Evolutionary conservation across 1,140 invertebrate genomes (phyloP), one percentile per base, ranked within the genome.

Genomic region (Microplitis mediator): DNA sequence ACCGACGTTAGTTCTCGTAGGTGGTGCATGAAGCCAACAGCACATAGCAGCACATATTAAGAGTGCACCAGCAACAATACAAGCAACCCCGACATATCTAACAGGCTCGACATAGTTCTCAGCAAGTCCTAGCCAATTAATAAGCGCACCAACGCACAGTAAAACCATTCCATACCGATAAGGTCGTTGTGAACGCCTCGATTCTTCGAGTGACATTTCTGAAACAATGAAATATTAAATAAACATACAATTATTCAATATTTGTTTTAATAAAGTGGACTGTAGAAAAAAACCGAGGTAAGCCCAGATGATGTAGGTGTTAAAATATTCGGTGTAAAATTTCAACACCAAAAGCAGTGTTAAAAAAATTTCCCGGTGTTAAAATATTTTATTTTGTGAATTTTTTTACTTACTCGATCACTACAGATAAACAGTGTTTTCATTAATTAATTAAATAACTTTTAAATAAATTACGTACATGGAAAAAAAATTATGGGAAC

Each of bases 21-120:
- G 89, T 13, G 91, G 91, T 69, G 90, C 88, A 79, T 91, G 90
- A 75, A 93, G 87, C 93, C 93, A 94, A 79, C 92, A 92, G 79
- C 92, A 93, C 90, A 94, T 93, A 31, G 92, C 92, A 58, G 91
- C 89, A 80, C 91, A 92, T 75, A 94, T 92, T 74, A 93, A 90
- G 66, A 93, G 87, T 2, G 92, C 91, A 32, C 92, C 92, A 16
- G 91, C 91, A 3, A 93, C 90, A 39, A 94, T 92, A 82, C 92
- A 92, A 13, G 91, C 91, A 31, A 93, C 92, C 66, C 93, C 92
- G 60, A 93, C 89, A 82, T 93, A 94, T 78, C 92, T 87, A 64
- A 94, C 90, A 0, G 91, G 91, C 78, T 92, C 91, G 31, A 91
- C 89, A 78, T 92, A 92, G 77, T 91, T 91, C 80, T 93, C 91